Evolutionary conservation across 2,113 vertebrate species (phyloP).

Genomic region (Sturnus vulgaris): DNA sequence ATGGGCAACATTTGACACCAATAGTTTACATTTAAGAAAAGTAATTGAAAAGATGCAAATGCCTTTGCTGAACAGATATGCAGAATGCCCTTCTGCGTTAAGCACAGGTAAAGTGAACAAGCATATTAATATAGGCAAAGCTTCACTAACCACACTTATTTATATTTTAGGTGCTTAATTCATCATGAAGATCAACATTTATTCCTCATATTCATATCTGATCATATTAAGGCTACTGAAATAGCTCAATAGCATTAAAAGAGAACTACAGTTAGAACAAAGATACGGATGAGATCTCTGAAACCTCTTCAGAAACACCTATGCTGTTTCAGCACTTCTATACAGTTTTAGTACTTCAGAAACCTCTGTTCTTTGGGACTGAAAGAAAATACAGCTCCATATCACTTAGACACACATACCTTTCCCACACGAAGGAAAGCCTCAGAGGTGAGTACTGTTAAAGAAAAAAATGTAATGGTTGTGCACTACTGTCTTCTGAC

Average conservation of each 20-base stretch:
- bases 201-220: not conserved
- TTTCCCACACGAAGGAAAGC: not conserved
- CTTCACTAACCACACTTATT: conserved; percentile 12
- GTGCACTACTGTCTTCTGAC: not conserved
- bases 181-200: conserved; percentile 3
- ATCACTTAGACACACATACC: not conserved
- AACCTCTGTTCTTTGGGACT: not conserved
- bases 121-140: conserved; percentile 31
- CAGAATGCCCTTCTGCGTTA: not conserved
- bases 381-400: not conserved
- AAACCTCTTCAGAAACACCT: not conserved
- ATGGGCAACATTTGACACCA: conserved; percentile 33
- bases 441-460: not conserved
- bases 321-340: not conserved
- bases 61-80: conserved; percentile 11
- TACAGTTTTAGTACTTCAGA: not conserved
- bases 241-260: not conserved
- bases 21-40: conserved; percentile 49
- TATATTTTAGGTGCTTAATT: not conserved
- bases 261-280: not conserved
- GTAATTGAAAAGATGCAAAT: conserved; percentile 52
- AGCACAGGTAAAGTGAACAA: not conserved
- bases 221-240: not conserved
- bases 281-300: not conserved
- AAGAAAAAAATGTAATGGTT: not conserved